Evolutionary conservation across 2,888 invertebrate genomes (phyloP).

Genomic region (Eupeodes luniger): DNA sequence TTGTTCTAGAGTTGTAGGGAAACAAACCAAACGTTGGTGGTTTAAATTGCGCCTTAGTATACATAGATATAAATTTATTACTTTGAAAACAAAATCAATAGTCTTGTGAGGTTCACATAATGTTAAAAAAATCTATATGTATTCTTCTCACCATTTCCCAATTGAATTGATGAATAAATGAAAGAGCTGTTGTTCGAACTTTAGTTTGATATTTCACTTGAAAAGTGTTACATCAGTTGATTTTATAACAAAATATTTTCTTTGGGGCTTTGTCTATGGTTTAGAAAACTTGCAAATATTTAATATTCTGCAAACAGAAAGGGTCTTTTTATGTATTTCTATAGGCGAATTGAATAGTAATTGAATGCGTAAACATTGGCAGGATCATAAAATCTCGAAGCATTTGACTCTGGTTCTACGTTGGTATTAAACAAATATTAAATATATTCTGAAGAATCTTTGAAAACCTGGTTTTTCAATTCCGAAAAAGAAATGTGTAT

Average conservation of each 20-base stretch:
- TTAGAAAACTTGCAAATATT: not conserved
- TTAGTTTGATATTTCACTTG: constrained; percentile 4
- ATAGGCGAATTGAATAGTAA: not conserved
- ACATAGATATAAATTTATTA: not conserved
- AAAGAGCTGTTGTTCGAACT: constrained; percentile 29
- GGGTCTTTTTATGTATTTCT: not conserved
- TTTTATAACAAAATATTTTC: not conserved
- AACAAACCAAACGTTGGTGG: not conserved
- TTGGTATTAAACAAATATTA: too few species aligned
- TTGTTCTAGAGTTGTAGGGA: not conserved
- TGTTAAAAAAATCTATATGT: not conserved
- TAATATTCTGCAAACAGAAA: not conserved
- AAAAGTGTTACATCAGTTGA: not conserved
- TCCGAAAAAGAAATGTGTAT: too few species aligned
- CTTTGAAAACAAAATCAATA: not conserved
- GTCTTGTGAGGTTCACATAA: not conserved
- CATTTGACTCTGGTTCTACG: too few species aligned
- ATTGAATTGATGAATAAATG: constrained; percentile 1
- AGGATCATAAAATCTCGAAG: not conserved
- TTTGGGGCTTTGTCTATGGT: not conserved
- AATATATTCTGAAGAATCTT: too few species aligned
- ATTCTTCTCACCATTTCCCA: not conserved
- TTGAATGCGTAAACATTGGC: not conserved
- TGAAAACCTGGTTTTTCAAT: too few species aligned
- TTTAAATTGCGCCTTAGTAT: not conserved